Evolutionary conservation across 2,888 invertebrate species (phyloP).

Genomic region (Folsomia candida): DNA sequence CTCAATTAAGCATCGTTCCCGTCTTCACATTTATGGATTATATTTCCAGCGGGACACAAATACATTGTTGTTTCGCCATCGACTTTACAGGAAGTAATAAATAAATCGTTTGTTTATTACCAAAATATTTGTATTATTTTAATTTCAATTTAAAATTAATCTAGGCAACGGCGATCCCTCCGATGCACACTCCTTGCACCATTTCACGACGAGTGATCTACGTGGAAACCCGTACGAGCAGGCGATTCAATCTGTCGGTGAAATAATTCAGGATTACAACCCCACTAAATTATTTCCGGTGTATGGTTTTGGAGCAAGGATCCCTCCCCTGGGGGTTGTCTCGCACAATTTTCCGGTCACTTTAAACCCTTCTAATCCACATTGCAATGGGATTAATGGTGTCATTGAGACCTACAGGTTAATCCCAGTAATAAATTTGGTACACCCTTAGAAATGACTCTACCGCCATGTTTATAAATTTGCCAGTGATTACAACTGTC

Average conservation of each 20-base stretch:
- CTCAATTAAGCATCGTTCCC: slow-evolving; percentile 39
- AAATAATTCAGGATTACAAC: slow-evolving; percentile 57
- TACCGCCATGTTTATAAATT: too few relatives aligned
- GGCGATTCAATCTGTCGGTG: slow-evolving; percentile 54
- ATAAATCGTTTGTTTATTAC: too few relatives aligned
- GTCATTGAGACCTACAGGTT: slow-evolving; percentile 48
- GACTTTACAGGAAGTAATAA: slow-evolving; percentile 57
- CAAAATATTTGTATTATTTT: neutral
- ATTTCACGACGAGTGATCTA: slow-evolving; percentile 33
- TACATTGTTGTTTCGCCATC: slow-evolving; percentile 57
- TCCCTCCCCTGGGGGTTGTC: slow-evolving; percentile 55
- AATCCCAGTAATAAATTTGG: too few relatives aligned
- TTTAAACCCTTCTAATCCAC: slow-evolving; percentile 59
- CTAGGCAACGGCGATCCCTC: slow-evolving; percentile 55
- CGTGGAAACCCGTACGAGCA: slow-evolving; percentile 55
- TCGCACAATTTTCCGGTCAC: slow-evolving; percentile 58
- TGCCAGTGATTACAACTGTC: too few relatives aligned
- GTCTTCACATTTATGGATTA: slow-evolving; percentile 61
- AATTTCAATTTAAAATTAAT: neutral
- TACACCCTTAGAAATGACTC: too few relatives aligned
- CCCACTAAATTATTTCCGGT: slow-evolving; percentile 58
- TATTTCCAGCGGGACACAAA: slow-evolving; percentile 59
- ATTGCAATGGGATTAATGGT: slow-evolving; percentile 56
- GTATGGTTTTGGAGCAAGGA: slow-evolving; percentile 52
- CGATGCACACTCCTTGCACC: slow-evolving; percentile 49